phyloP scores from a whole-genome alignment of 2,797 vertebrate species.

The Enteromius trimaculatus region DNA sequence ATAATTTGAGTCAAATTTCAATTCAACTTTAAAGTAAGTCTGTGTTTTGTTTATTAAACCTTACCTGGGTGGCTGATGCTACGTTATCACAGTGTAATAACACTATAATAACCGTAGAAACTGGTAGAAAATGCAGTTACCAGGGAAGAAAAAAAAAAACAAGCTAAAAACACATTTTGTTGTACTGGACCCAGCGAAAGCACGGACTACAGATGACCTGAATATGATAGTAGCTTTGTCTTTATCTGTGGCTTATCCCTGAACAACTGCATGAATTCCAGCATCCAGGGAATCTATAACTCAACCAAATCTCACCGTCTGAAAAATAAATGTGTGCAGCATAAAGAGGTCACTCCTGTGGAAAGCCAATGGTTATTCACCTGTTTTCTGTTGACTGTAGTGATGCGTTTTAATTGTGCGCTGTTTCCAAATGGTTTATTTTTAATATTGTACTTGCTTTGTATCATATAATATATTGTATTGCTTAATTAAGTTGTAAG shows the following conservation, averaged over 20 bases:
- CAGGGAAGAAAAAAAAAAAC: background rate
- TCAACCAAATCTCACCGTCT: background rate
- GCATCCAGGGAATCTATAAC: background rate
- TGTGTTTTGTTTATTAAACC: background rate
- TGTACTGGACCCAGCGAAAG: constrained; percentile 3
- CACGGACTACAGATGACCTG: constrained; percentile 25
- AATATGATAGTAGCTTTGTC: constrained; percentile 31
- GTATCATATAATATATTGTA: background rate
- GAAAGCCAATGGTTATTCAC: background rate
- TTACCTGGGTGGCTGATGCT: background rate
- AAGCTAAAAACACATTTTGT: background rate
- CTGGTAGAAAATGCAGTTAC: background rate
- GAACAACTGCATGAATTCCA: constrained; percentile 3
- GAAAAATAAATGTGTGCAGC: background rate
- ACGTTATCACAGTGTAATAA: background rate
- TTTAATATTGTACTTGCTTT: background rate
- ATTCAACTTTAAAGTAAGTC: background rate
- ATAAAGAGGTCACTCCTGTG: background rate
- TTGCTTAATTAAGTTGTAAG: background rate
- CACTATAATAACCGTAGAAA: background rate
- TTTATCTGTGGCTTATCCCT: constrained; percentile 22
- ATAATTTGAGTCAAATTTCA: background rate
- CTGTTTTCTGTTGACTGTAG: background rate
- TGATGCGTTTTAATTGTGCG: background rate
- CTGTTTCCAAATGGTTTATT: background rate